Evolutionary conservation across 2,888 invertebrate species (phyloP).

Genomic region (Buathra laborator): DNA sequence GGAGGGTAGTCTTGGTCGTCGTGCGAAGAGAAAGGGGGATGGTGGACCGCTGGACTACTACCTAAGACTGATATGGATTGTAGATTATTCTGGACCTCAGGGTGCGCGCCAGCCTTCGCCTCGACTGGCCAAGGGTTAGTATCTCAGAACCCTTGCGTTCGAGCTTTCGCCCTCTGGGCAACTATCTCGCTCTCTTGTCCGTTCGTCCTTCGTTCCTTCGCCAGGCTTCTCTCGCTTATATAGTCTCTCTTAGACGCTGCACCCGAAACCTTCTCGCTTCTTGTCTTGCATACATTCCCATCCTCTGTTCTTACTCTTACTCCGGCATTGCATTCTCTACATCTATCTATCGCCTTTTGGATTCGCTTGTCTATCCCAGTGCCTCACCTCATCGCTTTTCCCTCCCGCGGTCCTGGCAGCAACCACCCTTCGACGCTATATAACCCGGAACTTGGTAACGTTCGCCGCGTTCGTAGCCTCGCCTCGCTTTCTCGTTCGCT

Average conservation of each 20-base stretch:
- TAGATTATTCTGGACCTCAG: constrained; percentile 85
- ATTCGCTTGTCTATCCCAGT: constrained; percentile 73
- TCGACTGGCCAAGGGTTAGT: constrained; percentile 83
- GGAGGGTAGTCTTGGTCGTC: constrained; percentile 63
- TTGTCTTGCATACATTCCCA: constrained; percentile 60
- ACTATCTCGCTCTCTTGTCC: constrained; percentile 38
- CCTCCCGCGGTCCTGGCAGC: constrained; percentile 43
- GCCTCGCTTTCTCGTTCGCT: constrained; percentile 73
- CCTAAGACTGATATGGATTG: constrained; percentile 85
- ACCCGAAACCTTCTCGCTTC: constrained; percentile 65
- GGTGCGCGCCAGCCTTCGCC: constrained; percentile 75
- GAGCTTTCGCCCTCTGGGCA: constrained; percentile 65
- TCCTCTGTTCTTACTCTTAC: constrained; percentile 55
- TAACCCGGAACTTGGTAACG: constrained; percentile 56
- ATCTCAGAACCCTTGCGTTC: constrained; percentile 76
- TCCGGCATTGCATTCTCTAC: constrained; percentile 52
- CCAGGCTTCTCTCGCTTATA: constrained; percentile 55
- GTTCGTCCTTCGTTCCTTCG: constrained; percentile 74
- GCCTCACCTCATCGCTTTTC: constrained; percentile 54
- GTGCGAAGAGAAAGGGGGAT: constrained; percentile 61
- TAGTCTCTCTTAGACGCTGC: constrained; percentile 61
- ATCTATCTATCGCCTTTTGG: constrained; percentile 59
- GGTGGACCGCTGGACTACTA: constrained; percentile 77
- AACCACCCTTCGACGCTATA: constrained; percentile 61
- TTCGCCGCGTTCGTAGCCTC: constrained; percentile 71